Base-by-base conservation (phyloP, 2,797 vertebrate species). In the Sebastes hubbsi region DNA sequence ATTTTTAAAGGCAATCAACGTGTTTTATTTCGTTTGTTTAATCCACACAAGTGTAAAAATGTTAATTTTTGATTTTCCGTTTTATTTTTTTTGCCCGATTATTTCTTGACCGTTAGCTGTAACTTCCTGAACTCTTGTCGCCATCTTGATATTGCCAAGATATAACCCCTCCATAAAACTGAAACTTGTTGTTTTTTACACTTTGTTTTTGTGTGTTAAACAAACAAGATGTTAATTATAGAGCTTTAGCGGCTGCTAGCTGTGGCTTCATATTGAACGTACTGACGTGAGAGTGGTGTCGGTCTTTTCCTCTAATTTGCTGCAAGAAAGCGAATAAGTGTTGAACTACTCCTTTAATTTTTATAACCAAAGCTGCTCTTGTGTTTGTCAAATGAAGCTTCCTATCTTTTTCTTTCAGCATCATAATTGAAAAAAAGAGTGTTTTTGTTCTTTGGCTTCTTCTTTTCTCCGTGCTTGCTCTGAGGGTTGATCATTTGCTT, bases 391-490 rank as follows among this genome's bases (percentile, higher is more conserved):
- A 60, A 64, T 16, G 4, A 58, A 66, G 72, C 54, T 84, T 20
- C 38, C 16, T 4, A 13, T 32, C 12, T 36, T 69, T 87, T 87
- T 81, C 61, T 89, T 88, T 84, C 75, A 86, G 81, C 72, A 22
- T 66, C 69, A 27, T 72, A 18, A 24, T 12, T 4, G 36, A 58
- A 56, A 71, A 71, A 71, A 29, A 30, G 14, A 63, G 22, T 24
- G 22, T 52, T 64, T 62, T 34, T 60, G 42, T 38, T 32, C 56
- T 34, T 56, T 34, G 6, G n/a, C 25, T 54, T 87, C 9, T 46
- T 80, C 14, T 18, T 14, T 64, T 54, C 67, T 52, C 54, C 9
- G 12, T 24, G 65, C 75, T 74, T 8, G 46, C 69, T 66, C 29
- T 60, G 49, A 82, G 2, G 30, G 18, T 82, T 84, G 18, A 78